Percentiles rank a stretch among this genome's conserved stretches.
Evolutionary conservation across 2,113 vertebrate genomes (phyloP).

Genomic region (Chaetodon auriga): DNA sequence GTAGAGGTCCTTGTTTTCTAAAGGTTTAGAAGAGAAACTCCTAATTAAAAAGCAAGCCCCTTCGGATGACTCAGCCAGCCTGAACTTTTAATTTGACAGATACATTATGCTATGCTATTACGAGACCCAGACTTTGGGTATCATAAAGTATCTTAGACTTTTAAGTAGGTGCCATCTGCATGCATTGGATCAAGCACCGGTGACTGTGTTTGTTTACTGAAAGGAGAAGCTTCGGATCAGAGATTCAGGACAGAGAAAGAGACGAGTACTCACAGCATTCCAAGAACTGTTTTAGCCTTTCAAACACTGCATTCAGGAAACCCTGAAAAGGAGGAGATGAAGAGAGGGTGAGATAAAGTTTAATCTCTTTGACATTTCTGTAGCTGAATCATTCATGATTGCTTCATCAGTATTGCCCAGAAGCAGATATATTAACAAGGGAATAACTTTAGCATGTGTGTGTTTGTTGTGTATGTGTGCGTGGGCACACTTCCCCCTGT

Average conservation of each 20-base stretch:
- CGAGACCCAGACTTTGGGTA: neutral
- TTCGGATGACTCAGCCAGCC: neutral
- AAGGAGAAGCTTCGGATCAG: conserved; percentile 24
- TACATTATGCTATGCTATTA: conserved; percentile 2
- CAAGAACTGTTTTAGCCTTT: conserved; percentile 94
- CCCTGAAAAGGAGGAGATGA: conserved; percentile 82
- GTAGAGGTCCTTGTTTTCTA: neutral
- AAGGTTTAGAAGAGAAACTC: neutral
- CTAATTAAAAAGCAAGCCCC: neutral
- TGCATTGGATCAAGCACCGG: conserved; percentile 15
- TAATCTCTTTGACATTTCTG: conserved; percentile 62
- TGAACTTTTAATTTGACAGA: conserved; percentile 46
- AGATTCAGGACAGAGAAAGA: conserved; percentile 36
- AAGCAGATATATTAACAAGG: conserved; percentile 40
- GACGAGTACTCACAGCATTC: conserved; percentile 92
- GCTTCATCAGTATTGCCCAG: conserved; percentile 42
- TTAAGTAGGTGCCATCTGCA: conserved; percentile 16
- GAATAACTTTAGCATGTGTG: conserved; percentile 20
- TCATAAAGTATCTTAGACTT: neutral
- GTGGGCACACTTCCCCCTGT: conserved; percentile 32
- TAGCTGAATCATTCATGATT: conserved; percentile 59
- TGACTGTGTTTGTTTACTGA: conserved; percentile 38
- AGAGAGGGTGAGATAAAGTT: conserved; percentile 52
- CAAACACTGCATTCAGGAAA: conserved; percentile 94
- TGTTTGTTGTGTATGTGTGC: conserved; percentile 1